Evolutionary conservation across 2,888 invertebrate genomes (phyloP).

Genomic region (Iselma pallidipennis): DNA sequence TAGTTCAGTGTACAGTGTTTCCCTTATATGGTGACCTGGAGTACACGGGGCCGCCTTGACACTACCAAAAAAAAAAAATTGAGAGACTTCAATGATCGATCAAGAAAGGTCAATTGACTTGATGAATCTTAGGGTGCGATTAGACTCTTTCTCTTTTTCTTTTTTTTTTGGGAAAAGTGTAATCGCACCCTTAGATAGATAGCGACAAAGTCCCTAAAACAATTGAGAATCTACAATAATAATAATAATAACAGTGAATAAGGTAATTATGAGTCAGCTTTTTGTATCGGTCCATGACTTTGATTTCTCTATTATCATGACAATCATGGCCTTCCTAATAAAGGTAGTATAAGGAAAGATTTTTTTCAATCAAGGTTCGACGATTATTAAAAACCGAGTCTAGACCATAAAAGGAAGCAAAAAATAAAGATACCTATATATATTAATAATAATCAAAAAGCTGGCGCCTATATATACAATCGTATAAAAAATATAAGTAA

Average conservation of each 20-base stretch:
- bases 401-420: neutral
- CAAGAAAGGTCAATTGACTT: neutral
- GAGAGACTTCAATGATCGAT: neutral
- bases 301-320: neutral
- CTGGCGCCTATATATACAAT: neutral
- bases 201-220: too few species aligned
- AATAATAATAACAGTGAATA: too few species aligned
- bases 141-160: neutral
- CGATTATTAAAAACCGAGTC: neutral
- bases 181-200: too few species aligned
- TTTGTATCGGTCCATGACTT: neutral
- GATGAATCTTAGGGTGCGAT: too few species aligned
- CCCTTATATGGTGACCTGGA: neutral
- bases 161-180: too few species aligned
- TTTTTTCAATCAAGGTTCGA: neutral
- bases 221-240: too few species aligned
- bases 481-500: neutral
- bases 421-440: too few species aligned
- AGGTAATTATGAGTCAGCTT: too few species aligned
- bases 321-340: neutral
- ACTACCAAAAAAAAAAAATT: too few species aligned
- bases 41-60: neutral
- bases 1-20: too few species aligned
- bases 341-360: neutral
- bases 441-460: too few species aligned